These are phyloP conservation scores for Simalia tracyae DNA, from an alignment of 2,797 vertebrate species.

Conservation along the genomic window DNA sequence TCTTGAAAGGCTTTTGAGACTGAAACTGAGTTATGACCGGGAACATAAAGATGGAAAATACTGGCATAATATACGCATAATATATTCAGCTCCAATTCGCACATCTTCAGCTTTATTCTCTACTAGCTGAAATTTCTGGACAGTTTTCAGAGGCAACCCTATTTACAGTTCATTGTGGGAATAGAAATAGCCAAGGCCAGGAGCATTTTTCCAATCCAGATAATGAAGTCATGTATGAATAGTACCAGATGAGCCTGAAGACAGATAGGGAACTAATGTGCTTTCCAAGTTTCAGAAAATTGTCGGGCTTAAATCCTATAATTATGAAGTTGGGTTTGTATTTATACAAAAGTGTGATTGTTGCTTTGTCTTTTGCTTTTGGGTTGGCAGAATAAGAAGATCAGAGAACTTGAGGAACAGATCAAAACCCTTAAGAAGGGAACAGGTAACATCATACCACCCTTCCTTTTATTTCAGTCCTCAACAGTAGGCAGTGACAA, in stretches of 20 bases:
- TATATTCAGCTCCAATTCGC: background rate
- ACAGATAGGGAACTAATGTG: background rate
- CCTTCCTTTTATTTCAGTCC: background rate
- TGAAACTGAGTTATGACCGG: background rate
- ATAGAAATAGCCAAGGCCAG: background rate
- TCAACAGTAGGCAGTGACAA: background rate
- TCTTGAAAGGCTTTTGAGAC: background rate
- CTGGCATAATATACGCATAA: background rate
- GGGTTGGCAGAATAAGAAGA: conserved; percentile 77
- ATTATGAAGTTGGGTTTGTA: background rate
- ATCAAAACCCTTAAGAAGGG: conserved; percentile 69
- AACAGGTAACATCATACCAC: conserved; percentile 66
- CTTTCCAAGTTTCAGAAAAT: background rate
- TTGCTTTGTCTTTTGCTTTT: conserved; percentile 28
- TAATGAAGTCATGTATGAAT: background rate
- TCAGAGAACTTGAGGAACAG: conserved; percentile 78
- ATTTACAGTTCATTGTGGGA: background rate
- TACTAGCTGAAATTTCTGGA: background rate
- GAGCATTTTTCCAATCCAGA: background rate
- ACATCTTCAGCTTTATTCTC: background rate
- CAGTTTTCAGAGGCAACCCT: background rate
- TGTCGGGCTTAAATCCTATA: background rate
- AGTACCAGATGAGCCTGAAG: background rate
- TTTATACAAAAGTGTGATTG: background rate
- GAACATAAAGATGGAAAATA: background rate